Base-by-base conservation (phyloP, 2,888 invertebrate species). In the Unio delphinus region DNA sequence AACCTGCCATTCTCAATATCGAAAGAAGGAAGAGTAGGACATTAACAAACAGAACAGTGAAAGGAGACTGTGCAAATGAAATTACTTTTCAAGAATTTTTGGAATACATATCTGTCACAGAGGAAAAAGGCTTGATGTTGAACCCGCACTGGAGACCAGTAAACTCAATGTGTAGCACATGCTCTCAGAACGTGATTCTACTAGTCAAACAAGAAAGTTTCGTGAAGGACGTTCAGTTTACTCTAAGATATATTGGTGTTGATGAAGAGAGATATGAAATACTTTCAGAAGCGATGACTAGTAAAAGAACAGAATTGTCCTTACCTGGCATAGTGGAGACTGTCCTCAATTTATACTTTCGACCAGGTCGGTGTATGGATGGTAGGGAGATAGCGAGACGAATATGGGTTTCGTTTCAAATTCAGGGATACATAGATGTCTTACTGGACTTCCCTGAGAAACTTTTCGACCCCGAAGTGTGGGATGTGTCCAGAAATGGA, bases 81-180 rank as follows among this genome's bases (percentile, higher is more conserved):
- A 26, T 63, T 11, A 18, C 34, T 0, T 63, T 63, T 63, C n/a
- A 63, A 45, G 20, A 26, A 20, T 63, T 63, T 54, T 54, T 34
- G 20, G n/a, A 63, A 45, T 63, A 63, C 26, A 26, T 45, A 45
- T 15, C 54, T 18, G 7, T 17, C 63, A 45, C 34, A 26, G 63
- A 18, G 18, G n/a, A 45, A 45, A 17, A 20, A 5, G 26, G 7
- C 4, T n/a, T 20, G 26, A 7, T 20, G 20, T 54, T 63, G 54
- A 63, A 63, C 17, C 30, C 30, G 7, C 63, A 63, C 54, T 63
- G 63, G 63, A n/a, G 45, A 45, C 63, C 63, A 18, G 54, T 63
- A 18, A 23, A 20, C 30, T n/a, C 45, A 4, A 45, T 63, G 34
- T 63, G 63, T 63, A 34, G 54, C 18, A 34, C 63, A 17, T 63